Evolutionary conservation across 1,140 invertebrate genomes (phyloP).

Genomic region (Bathynomus jamesi): DNA sequence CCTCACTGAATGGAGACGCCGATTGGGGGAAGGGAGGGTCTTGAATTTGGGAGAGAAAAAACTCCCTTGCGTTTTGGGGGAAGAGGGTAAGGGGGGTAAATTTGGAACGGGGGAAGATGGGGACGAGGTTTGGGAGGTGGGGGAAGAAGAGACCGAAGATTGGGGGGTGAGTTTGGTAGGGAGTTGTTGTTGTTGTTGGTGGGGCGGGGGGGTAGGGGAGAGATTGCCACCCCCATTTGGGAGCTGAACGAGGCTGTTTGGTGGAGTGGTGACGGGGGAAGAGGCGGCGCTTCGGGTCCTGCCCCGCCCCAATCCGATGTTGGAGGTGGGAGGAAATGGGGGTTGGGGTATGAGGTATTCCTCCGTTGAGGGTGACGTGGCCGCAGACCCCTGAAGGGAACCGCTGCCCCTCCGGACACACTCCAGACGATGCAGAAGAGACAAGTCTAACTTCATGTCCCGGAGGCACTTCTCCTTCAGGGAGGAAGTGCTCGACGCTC

Average conservation of each 20-base stretch:
- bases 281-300: constrained; percentile 28
- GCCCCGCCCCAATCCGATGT: constrained; percentile 34
- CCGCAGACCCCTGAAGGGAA: constrained; percentile 27
- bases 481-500: constrained; percentile 29
- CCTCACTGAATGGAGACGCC: constrained; percentile 47
- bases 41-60: constrained; percentile 41
- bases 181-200: not conserved
- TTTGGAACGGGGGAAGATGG: constrained; percentile 38
- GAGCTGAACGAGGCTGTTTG: constrained; percentile 43
- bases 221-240: constrained; percentile 32
- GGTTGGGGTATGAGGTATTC: constrained; percentile 30
- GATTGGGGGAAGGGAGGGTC: constrained; percentile 45
- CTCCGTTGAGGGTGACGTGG: constrained; percentile 26
- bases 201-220: constrained; percentile 14
- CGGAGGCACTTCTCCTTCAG: constrained; percentile 31
- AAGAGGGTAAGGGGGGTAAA: constrained; percentile 5
- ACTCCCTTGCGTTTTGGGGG: constrained; percentile 18
- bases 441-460: constrained; percentile 29
- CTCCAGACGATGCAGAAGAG: constrained; percentile 26
- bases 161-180: constrained; percentile 40
- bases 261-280: constrained; percentile 30
- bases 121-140: constrained; percentile 38
- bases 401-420: constrained; percentile 27
- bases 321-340: constrained; percentile 38
- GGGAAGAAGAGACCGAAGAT: constrained; percentile 38